Percentiles rank a stretch among this genome's conserved stretches.
phyloP scores from a whole-genome alignment of 2,113 vertebrate genomes.

The Strigops habroptila region DNA sequence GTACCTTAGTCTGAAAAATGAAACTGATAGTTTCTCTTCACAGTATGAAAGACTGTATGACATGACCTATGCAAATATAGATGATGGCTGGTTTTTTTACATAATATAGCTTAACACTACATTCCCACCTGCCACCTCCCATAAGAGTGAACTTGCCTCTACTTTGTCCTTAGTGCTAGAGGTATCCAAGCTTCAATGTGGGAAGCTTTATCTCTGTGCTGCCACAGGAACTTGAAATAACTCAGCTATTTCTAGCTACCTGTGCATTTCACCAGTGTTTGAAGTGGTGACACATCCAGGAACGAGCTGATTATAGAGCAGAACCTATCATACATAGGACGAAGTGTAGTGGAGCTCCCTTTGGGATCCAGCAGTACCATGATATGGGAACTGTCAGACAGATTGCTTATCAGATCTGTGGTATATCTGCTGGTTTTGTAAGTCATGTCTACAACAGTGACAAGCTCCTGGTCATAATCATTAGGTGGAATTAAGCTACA shows the following conservation, averaged over 20 bases:
- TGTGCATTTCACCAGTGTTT: neutral
- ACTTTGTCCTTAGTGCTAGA: neutral
- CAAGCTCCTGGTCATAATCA: neutral
- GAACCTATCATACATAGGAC: neutral
- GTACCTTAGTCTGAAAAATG: neutral
- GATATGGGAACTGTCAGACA: neutral
- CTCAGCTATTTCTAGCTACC: neutral
- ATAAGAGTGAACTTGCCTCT: neutral
- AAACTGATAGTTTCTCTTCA: neutral
- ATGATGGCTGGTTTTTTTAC: neutral
- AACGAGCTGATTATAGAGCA: neutral
- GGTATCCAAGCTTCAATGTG: neutral
- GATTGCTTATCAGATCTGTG: neutral
- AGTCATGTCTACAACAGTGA: neutral
- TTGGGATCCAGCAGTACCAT: neutral
- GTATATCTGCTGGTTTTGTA: neutral
- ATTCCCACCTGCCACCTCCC: neutral
- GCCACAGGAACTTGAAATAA: neutral
- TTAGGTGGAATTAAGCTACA: neutral
- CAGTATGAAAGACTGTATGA: neutral
- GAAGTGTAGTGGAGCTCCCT: neutral
- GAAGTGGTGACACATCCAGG: neutral
- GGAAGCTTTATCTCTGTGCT: neutral
- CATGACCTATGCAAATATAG: neutral
- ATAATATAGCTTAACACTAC: neutral